Base-by-base conservation (phyloP, 2,888 invertebrate species). In the Epinotia nisella region DNA sequence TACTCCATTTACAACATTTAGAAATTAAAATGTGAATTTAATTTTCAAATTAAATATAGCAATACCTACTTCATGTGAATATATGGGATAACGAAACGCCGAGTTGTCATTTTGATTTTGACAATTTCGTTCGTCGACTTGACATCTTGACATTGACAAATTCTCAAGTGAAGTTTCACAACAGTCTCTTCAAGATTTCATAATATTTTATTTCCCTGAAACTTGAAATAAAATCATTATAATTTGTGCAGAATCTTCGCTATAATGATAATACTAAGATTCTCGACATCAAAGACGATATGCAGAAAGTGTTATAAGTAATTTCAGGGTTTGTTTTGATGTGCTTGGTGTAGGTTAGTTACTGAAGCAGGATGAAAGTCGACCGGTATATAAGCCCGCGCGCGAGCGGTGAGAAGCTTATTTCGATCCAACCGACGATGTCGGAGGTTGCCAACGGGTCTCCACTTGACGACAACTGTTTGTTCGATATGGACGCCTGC, bases 401-500 rank as follows among this genome's bases (percentile, higher is more conserved):
- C 78, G 79, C 83, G 80, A 85, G 83, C 80, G 84, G 82, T 80
- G 82, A 82, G 80, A 83, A 83, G 82, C 82, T 90, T 90, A 93
- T 85, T 93, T 87, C 90, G 88, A 86, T 86, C 84, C 88, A 88
- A 84, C 87, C 89, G 85, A 90, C 90, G 87, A 92, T 93, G 93
- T 86, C 88, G 87, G 89, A 89, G 84, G 91, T 87, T 86, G 89
- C 84, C 80, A 87, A 87, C 89, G 88, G 85, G 67, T 78, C 85
- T 71, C 81, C 86, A 87, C 86, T 90, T 85, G 94, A 94, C 83
- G 93, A 95, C 88, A 90, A 89, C 81, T 93, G 93, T 90, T 93
- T 94, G 85, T 88, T 91, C 90, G 95, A 95, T 88, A 98, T 98
- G 98, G 98, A 98, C 94, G 97, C 97, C 86, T 98, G 98, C 92